Evolutionary conservation across 2,888 invertebrate genomes (phyloP).

Genomic region (Ophioninae sp.): DNA sequence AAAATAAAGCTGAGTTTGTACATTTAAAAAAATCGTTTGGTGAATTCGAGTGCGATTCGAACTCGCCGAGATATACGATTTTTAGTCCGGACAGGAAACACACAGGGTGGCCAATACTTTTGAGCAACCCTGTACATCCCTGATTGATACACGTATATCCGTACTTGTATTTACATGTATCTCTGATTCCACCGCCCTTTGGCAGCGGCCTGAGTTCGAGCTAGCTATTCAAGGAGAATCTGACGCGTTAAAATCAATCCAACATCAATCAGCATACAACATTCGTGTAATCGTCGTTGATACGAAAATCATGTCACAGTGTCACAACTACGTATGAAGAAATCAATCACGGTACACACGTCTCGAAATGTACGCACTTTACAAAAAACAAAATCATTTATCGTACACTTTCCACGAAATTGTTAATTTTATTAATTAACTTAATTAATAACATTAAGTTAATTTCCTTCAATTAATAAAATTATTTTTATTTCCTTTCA

Average conservation of each 20-base stretch:
- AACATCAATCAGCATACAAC: constrained; percentile 64
- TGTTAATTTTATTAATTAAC: no score
- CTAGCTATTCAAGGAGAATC: not conserved
- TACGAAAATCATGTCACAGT: constrained; percentile 50
- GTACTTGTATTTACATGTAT: not conserved
- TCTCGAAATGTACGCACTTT: not conserved
- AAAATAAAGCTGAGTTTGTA: not conserved
- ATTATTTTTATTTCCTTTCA: no score
- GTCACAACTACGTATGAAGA: constrained; percentile 55
- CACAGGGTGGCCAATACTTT: no score
- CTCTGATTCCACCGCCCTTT: constrained; percentile 42
- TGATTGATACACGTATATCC: not conserved
- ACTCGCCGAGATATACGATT: no score
- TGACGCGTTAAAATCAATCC: constrained; percentile 61
- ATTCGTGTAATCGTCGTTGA: constrained; percentile 57
- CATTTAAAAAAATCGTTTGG: no score
- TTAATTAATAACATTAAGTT: no score
- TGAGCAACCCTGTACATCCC: no score
- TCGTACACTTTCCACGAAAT: not conserved
- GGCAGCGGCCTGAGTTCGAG: constrained; percentile 34
- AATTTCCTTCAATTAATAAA: no score
- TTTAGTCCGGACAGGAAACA: no score
- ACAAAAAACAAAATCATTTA: constrained; percentile 13
- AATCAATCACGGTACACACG: constrained; percentile 47
- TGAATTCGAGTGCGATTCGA: no score